Conservation (phyloP, 2,113 vertebrate genomes). For the Cavia porcellus region DNA sequence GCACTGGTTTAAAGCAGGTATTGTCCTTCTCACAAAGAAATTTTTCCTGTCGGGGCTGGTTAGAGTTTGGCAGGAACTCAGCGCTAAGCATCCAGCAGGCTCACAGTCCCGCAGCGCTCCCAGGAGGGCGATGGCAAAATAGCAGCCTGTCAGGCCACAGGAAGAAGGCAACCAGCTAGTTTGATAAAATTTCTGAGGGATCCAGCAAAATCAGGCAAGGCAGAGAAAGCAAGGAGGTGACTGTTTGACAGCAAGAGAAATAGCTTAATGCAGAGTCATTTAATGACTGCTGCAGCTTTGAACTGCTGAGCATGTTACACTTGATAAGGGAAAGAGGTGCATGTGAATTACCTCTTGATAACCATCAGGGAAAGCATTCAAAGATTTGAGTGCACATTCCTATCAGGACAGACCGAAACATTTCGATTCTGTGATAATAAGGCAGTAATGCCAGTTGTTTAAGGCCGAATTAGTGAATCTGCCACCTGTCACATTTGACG, state of each 20-base stretch:
- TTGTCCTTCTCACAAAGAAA: slow-evolving; percentile 1
- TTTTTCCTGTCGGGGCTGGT: slow-evolving; percentile 47
- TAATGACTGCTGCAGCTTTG: slow-evolving; percentile 83
- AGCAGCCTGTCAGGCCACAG: slow-evolving; percentile 67
- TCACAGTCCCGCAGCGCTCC: slow-evolving; percentile 85
- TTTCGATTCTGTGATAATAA: slow-evolving; percentile 54
- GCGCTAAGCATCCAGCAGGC: background rate
- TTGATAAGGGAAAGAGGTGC: slow-evolving; percentile 64
- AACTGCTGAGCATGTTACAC: slow-evolving; percentile 67
- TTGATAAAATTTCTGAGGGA: background rate
- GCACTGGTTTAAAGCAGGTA: slow-evolving; percentile 65
- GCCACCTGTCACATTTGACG: background rate
- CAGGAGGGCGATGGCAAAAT: slow-evolving; percentile 82
- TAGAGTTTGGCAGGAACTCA: background rate
- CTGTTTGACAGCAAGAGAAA: slow-evolving; percentile 82
- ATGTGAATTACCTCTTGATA: slow-evolving; percentile 69
- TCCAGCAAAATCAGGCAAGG: slow-evolving; percentile 45
- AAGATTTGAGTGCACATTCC: slow-evolving; percentile 63
- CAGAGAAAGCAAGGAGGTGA: slow-evolving; percentile 74
- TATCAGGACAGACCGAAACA: slow-evolving; percentile 37
- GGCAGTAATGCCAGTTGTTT: slow-evolving; percentile 43
- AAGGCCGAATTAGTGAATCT: background rate
- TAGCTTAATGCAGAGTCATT: slow-evolving; percentile 73
- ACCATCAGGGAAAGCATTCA: slow-evolving; percentile 22
- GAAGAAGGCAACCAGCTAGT: background rate